Evolutionary conservation across 2,797 vertebrate species (phyloP).

Genomic region (Periparus ater): DNA sequence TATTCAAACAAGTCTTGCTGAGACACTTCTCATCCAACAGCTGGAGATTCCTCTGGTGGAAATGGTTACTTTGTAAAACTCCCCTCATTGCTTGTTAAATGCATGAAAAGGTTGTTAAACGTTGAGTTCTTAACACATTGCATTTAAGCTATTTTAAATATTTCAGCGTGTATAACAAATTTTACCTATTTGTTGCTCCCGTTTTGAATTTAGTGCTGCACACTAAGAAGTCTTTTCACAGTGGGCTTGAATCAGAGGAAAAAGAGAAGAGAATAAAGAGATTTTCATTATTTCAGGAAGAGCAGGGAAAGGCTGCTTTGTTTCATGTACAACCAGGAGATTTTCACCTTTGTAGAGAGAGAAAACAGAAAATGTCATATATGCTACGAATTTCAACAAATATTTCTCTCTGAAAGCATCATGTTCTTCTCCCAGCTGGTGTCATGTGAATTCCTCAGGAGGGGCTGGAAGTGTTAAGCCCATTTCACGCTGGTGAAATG

Average conservation of each 20-base stretch:
- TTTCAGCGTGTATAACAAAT: fast-evolving
- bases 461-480: neutral
- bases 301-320: neutral
- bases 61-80: neutral
- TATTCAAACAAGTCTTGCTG: conserved; percentile 2
- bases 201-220: neutral
- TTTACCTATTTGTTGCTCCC: neutral
- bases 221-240: neutral
- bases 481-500: neutral
- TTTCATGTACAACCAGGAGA: neutral
- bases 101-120: neutral
- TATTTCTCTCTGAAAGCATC: neutral
- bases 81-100: neutral
- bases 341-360: neutral
- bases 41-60: neutral
- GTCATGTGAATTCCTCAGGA: neutral
- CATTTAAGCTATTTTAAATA: neutral
- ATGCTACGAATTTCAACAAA: neutral
- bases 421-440: neutral
- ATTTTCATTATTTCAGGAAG: neutral
- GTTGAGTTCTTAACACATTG: neutral
- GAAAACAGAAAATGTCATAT: neutral
- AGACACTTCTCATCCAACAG: neutral
- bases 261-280: neutral
- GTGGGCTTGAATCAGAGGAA: neutral